Evolutionary conservation across 2,888 invertebrate genomes (phyloP), one percentile per base, ranked within the genome.

Genomic region (Platycnemis pennipes): DNA sequence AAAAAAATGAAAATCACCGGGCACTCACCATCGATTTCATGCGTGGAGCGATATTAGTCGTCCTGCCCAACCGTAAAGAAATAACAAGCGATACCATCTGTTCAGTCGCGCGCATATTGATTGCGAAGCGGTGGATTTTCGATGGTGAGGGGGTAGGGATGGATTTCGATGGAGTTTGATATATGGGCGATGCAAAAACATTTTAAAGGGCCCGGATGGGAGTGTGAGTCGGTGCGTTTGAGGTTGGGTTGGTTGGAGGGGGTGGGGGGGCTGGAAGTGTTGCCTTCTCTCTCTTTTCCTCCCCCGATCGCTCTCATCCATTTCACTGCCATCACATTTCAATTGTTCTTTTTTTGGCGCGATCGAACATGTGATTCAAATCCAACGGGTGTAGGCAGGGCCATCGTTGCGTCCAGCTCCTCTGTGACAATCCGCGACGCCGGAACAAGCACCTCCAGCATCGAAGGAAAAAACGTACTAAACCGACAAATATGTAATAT

Each of bases 121-220:
- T 63, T 63, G 63, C 26, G 26, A 63, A 26, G 63, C 26, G n/a
- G 63, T 22, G 63, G 8, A 26, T 63, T n/a, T n/a, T 63, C 63
- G 7, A n/a, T n/a, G n/a, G 63, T 8, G 63, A 5, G 26, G n/a
- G n/a, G n/a, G n/a, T 26, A 63, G 4, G 63, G 26, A 63, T n/a
- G 22, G 63, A n/a, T 63, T 63, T 63, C 63, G 63, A 63, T 63
- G 63, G 63, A 63, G n/a, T 63, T 63, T 63, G n/a, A 63, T 63
- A 63, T n/a, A 63, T n/a, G 26, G n/a, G 63, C 26, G 8, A 63
- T 63, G 63, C 22, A 8, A 26, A 63, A 63, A 22, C 26, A 26
- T 63, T 63, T 63, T 63, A 63, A 22, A n/a, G n/a, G n/a, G 22
- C 63, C 26, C 22, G 63, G 19, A 1, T 26, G 63, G 63, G 63